These are phyloP conservation scores for Rhabdornis inornatus DNA, from an alignment of 2,113 vertebrate species.

Conservation along the genomic window DNA sequence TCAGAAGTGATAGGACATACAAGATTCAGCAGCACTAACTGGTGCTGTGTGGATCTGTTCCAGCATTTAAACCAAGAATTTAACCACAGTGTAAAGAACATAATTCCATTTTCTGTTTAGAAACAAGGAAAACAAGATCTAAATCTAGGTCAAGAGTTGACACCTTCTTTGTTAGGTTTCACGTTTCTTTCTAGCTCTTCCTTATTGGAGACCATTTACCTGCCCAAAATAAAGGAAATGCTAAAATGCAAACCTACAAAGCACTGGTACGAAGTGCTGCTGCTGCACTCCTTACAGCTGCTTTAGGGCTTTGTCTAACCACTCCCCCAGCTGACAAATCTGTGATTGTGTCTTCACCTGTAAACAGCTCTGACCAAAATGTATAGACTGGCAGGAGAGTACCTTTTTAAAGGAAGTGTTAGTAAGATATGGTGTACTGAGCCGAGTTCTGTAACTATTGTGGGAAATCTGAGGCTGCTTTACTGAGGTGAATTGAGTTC, in stretches of 20 bases:
- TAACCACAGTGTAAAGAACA: neutral
- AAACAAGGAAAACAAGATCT: neutral
- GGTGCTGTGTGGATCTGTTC: accelerated
- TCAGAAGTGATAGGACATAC: neutral
- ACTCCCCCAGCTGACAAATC: neutral
- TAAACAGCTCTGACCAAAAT: neutral
- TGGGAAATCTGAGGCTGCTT: neutral
- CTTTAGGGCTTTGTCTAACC: neutral
- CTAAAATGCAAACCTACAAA: neutral
- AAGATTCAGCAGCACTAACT: neutral
- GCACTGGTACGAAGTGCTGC: neutral
- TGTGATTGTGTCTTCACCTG: neutral
- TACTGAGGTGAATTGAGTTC: neutral
- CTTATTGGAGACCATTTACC: neutral
- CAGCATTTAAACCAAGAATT: neutral
- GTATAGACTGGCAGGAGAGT: neutral
- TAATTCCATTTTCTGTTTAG: neutral
- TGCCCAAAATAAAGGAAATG: neutral
- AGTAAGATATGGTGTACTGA: neutral
- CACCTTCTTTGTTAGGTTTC: neutral
- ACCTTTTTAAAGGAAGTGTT: neutral
- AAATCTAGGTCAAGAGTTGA: neutral
- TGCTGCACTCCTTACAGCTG: neutral
- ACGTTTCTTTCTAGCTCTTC: neutral
- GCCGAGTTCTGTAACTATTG: neutral